Evolutionary conservation across 1,140 invertebrate genomes (phyloP), one percentile per base, ranked within the genome.

Genomic region (Notospermus geniculatus): DNA sequence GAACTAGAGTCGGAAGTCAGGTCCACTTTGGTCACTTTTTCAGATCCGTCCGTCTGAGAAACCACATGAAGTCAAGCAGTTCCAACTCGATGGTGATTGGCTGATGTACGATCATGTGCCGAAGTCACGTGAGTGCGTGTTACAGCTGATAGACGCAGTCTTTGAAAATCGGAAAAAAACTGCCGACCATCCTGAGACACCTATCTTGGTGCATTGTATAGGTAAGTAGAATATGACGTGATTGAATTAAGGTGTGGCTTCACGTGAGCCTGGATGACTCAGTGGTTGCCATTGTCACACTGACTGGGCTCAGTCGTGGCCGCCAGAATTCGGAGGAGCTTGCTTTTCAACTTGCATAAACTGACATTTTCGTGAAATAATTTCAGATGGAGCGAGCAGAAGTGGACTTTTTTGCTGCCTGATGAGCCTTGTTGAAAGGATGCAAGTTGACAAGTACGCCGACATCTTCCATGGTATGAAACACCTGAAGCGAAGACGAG

Each of bases 381-480:
- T 36, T 36, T 36, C 32, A 36, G 78, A 81, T 63, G 79, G 78
- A 9, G 74, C 79, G 23, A 74, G 72, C 2, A 72, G 79, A 60
- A 75, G 75, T 36, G 78, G 78, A 2, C 58, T 80, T 29, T 79
- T 72, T 55, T 66, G 68, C 41, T 68, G 72, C 0, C 54, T 74
- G 23, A 68, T 63, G n/a, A 36, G 72, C 25, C 53, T 79, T 2
- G 72, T 72, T 62, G 72, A 80, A 57, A 70, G 74, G 58, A 69
- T 79, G 65, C 39, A 61, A 9, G 50, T 66, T 39, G 73, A 80
- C 13, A 61, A 67, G 5, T 65, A 74, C 39, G 73, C 77, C 15
- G 77, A 80, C 62, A 67, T 80, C n/a, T 78, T 71, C 63, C 74
- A 77, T 62, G 73, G 72, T 15, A 63, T 80, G 28, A 79, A 78